Base-by-base conservation (phyloP, 2,888 invertebrate genomes). In the Charanyca ferruginea region DNA sequence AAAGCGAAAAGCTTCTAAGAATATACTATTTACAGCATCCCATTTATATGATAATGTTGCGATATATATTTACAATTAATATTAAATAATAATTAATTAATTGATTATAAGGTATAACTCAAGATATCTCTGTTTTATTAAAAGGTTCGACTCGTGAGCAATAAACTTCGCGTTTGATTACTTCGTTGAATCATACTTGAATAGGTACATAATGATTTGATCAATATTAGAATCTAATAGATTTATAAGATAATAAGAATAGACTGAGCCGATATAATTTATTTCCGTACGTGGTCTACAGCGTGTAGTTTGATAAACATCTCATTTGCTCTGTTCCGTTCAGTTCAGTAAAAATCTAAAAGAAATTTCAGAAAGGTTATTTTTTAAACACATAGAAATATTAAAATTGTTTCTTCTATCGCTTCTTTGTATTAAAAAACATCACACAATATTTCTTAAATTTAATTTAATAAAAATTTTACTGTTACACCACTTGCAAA, bases 101-200 rank as follows among this genome's bases (percentile, higher is more conserved):
- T 66, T 32, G 42, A 69, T 42, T 49, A 45, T 51, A 51, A 64
- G 20, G 16, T 22, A 22, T 35, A 59, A 25, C n/a, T 22, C 28
- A 57, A 42, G 32, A 38, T 0, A 38, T 48, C 20, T 61, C 23
- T 44, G 45, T 28, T 49, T 52, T 62, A 65, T 52, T 65, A 20
- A 45, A 35, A 45, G 32, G 32, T 55, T 61, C 49, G 57, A 66
- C 54, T 45, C 53, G 41, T 60, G 16, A 32, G 48, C 53, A 65
- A 76, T 80, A 79, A 79, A 76, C 65, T 67, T 63, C 45, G 23
- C 13, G 38, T 55, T 67, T 65, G 45, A 79, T 71, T 44, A 60
- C 51, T 53, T 41, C 16, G 65, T 67, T 76, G 63, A 79, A 79
- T 66, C 45, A 65, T 66, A 53, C 35, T 65, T 65, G 64, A 81